Conservation (phyloP, 2,888 invertebrate genomes). For the Blastobasis lacticolella region DNA sequence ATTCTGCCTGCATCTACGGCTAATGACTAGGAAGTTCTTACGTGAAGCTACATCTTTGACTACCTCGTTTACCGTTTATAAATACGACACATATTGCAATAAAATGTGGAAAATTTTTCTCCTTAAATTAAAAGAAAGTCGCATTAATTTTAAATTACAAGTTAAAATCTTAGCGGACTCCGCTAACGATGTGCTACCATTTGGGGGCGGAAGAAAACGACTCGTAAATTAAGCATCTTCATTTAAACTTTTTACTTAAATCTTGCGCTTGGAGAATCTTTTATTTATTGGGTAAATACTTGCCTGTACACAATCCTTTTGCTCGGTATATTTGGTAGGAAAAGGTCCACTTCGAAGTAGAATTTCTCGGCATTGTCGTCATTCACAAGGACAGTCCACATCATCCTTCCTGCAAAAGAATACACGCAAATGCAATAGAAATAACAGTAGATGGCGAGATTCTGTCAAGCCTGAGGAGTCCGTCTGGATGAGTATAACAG, state of each 20-base stretch:
- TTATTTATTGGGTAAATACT: constrained; percentile 16
- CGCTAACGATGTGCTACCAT: constrained; percentile 40
- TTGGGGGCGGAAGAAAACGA: constrained; percentile 28
- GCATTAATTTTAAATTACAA: constrained; percentile 15
- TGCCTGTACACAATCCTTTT: constrained; percentile 68
- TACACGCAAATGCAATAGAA: not conserved
- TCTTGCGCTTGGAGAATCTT: constrained; percentile 3
- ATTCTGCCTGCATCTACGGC: too few relatives aligned
- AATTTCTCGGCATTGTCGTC: constrained; percentile 59
- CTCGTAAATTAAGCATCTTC: constrained; percentile 26
- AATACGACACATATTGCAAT: too few relatives aligned
- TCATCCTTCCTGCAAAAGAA: constrained; percentile 59
- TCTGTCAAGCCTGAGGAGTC: not conserved
- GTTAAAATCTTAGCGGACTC: constrained; percentile 38
- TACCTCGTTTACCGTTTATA: too few relatives aligned
- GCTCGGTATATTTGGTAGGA: constrained; percentile 55
- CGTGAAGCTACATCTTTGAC: too few relatives aligned
- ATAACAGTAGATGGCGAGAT: not conserved
- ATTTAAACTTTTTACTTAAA: constrained; percentile 13
- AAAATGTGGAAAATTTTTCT: too few relatives aligned
- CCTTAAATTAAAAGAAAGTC: too few relatives aligned
- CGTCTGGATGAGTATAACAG: too few relatives aligned
- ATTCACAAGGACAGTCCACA: constrained; percentile 70
- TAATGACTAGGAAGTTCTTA: too few relatives aligned
- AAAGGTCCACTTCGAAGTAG: constrained; percentile 67